phyloP scores from a whole-genome alignment of 2,113 vertebrate species.

The Rutilus rutilus region DNA sequence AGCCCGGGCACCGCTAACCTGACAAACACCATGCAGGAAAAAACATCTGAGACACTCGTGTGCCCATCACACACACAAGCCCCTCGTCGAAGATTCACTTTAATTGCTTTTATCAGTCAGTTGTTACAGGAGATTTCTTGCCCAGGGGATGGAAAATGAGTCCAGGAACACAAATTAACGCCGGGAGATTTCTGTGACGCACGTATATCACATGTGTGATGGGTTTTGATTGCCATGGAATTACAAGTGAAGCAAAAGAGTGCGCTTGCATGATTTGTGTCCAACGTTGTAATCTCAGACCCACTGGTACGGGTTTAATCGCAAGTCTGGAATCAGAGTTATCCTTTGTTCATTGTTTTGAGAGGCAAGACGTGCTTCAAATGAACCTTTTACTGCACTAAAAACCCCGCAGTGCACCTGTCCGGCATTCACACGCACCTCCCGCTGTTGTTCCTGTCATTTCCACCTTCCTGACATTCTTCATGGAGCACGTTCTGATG shows the following conservation, averaged over 20 bases:
- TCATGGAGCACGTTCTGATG: slow-evolving; percentile 63
- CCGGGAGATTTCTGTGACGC: neutral
- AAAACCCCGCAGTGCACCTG: slow-evolving; percentile 50
- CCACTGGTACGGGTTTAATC: slow-evolving; percentile 16
- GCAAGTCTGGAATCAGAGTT: neutral
- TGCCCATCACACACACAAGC: slow-evolving; percentile 23
- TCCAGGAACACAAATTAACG: slow-evolving; percentile 11
- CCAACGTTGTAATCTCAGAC: neutral
- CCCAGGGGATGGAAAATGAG: slow-evolving; percentile 10
- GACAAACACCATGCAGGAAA: slow-evolving; percentile 8
- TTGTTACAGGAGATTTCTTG: slow-evolving; percentile 29
- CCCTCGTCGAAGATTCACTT: slow-evolving; percentile 13
- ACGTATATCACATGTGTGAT: neutral
- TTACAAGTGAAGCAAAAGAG: slow-evolving; percentile 13
- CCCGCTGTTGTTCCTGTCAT: slow-evolving; percentile 61
- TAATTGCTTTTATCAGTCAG: slow-evolving; percentile 36
- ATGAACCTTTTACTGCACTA: slow-evolving; percentile 46
- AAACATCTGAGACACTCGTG: neutral
- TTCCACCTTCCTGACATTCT: slow-evolving; percentile 58
- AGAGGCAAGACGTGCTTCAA: slow-evolving; percentile 12
- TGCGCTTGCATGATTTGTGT: neutral
- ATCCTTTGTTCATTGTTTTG: slow-evolving; percentile 10
- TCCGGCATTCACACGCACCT: slow-evolving; percentile 70
- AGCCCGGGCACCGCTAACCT: neutral
- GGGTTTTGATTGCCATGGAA: slow-evolving; percentile 5